Evolutionary conservation across 2,888 invertebrate species (phyloP), one percentile per base, ranked within the genome.

Genomic region (Xestobium rufovillosum): DNA sequence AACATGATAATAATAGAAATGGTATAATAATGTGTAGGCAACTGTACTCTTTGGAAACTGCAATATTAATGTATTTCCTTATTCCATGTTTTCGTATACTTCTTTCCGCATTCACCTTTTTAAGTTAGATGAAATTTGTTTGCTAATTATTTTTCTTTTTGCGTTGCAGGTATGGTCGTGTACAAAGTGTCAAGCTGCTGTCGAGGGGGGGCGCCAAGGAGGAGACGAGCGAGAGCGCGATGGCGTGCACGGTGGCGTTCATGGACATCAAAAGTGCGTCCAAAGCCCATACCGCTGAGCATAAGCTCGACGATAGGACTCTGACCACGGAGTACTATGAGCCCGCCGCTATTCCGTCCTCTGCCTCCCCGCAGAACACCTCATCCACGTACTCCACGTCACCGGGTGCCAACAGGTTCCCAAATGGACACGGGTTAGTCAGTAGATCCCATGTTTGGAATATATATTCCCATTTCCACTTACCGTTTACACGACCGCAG

Each of bases 261-360:
- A 90, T 91, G 81, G 92, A 94, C 76, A 91, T 92, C 75, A 89
- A 88, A 73, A 90, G 90, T 61, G 92, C 92, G 65, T 82, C 89
- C 64, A 92, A 91, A 72, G 65, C 92, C 54, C 88, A 90, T 70
- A 84, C 84, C 67, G 80, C 81, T 59, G 89, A 90, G 67, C 88
- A 90, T 71, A 83, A 83, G 65, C 67, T 91, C 69, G 89, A 89
- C 66, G 89, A 88, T 63, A 74, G 85, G 61, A 78, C 82, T 59
- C 80, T 88, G 70, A 84, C 84, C 67, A 90, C 87, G 59, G 87
- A 88, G 69, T 91, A 90, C 73, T 88, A 89, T 73, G 89, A 90
- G 69, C 89, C 89, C 57, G 75, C 79, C 57, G 77, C 79, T 68
- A 78, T 79, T 67, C 77, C 78, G 65, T 69, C 79, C 69, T 72